Conservation (phyloP, 2,797 vertebrate species). For the Heterohyrax brucei region DNA sequence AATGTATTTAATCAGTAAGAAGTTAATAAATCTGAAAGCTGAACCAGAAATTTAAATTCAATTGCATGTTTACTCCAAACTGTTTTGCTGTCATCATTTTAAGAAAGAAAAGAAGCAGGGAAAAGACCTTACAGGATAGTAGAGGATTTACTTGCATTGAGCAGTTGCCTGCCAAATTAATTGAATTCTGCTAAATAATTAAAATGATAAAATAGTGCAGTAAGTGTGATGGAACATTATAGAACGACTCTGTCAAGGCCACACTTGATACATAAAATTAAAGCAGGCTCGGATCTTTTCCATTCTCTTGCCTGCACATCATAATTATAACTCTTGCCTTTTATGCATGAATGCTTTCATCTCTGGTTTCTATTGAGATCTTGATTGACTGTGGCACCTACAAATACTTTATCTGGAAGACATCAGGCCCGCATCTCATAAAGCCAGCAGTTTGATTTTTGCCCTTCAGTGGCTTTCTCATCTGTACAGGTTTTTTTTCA, state of each 20-base stretch:
- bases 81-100: conserved; percentile 70
- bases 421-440: conserved; percentile 94
- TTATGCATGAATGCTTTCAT: conserved; percentile 94
- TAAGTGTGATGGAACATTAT: conserved; percentile 93
- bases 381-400: conserved; percentile 95
- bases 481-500: conserved; percentile 82
- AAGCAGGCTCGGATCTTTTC: conserved; percentile 93
- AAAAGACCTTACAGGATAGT: conserved; percentile 66
- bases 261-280: conserved; percentile 93
- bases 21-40: conserved; percentile 77
- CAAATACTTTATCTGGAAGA: conserved; percentile 94
- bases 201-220: conserved; percentile 89
- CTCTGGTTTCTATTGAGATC: conserved; percentile 94
- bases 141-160: conserved; percentile 77
- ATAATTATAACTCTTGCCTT: conserved; percentile 94
- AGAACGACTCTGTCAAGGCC: conserved; percentile 92
- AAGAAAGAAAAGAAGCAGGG: conserved; percentile 72
- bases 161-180: conserved; percentile 86
- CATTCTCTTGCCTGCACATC: conserved; percentile 95
- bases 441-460: conserved; percentile 92
- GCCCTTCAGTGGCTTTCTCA: conserved; percentile 90
- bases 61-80: conserved; percentile 75
- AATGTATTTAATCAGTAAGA: conserved; percentile 82
- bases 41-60: conserved; percentile 76
- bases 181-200: conserved; percentile 88